Base-by-base conservation (phyloP, 1,140 invertebrate genomes). In the Lasioglossum albipes region DNA sequence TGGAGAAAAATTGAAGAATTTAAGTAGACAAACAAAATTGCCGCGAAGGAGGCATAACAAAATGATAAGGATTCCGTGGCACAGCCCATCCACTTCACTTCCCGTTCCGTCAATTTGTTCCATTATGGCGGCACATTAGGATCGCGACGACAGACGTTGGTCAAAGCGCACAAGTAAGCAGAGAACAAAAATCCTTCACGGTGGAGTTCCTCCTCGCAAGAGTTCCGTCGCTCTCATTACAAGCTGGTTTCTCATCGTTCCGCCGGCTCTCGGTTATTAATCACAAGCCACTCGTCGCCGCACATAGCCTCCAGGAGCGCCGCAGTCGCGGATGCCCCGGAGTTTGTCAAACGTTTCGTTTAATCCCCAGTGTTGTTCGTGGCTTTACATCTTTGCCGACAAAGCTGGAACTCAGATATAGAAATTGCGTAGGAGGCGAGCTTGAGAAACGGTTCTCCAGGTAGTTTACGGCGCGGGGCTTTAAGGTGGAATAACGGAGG, bases 321-420 rank as follows among this genome's bases (percentile, higher is more conserved):
- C 45, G 9, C 10, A 36, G 54, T n/a, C 66, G 41, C 42, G 61
- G 65, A 84, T 62, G 20, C 45, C n/a, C 13, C 52, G 20, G 54
- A 61, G 81, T 83, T 80, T 75, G 81, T 83, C 68, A 85, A 80
- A 83, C 71, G 75, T 75, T 77, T 77, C 73, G 71, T 80, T 85
- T 77, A 76, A 73, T 64, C 45, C 70, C n/a, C n/a, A 52, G 31
- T 62, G 64, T n/a, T 79, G 66, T 75, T 79, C 54, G 36, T 65
- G 77, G 67, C 75, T 83, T 83, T 72, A 71, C 52, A 27, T n/a
- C 31, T 22, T 49, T 31, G 31, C 67, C 78, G 70, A 67, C 70
- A 74, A 75, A 84, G 68, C 61, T 41, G 59, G 65, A 57, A 66
- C 65, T 61, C 71, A 61, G 76, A 79, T 61, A 59, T 72, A 72